Conservation (phyloP, 2,113 vertebrate species). For the Brienomyrus longianalis region DNA sequence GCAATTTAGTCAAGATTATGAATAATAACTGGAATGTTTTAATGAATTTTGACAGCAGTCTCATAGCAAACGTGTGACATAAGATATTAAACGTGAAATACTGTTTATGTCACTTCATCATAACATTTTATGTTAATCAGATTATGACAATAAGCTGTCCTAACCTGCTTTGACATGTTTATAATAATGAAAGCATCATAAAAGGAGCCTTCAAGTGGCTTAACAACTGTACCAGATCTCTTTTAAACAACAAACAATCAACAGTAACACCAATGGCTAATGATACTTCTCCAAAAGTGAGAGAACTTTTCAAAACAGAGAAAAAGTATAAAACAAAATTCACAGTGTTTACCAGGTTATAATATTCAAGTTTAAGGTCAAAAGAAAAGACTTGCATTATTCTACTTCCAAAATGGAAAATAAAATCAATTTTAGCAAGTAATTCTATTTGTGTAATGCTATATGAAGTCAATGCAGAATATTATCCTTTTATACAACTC, state of each 20-base stretch:
- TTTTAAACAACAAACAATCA: neutral
- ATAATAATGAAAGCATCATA: neutral
- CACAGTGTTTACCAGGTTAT: slow-evolving; percentile 1
- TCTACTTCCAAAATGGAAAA: slow-evolving; percentile 1
- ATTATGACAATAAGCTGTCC: neutral
- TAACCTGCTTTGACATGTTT: neutral
- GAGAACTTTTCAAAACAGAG: neutral
- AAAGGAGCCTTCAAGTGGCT: neutral
- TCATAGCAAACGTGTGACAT: neutral
- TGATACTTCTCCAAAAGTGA: neutral
- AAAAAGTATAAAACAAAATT: neutral
- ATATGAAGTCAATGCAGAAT: neutral
- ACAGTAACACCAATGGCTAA: neutral
- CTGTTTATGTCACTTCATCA: neutral
- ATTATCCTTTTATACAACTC: neutral
- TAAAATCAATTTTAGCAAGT: neutral
- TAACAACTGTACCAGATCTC: neutral
- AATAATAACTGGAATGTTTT: neutral
- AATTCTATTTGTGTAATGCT: neutral
- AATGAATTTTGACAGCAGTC: neutral
- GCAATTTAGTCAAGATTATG: neutral
- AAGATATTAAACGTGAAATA: neutral
- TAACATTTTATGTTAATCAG: neutral
- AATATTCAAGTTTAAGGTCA: neutral
- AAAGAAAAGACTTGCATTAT: neutral